Percentiles rank a stretch among this genome's conserved stretches.
These are phyloP conservation scores for Probaryconus sp. DNA, from an alignment of 1,140 invertebrate species.

Conservation along the genomic window DNA sequence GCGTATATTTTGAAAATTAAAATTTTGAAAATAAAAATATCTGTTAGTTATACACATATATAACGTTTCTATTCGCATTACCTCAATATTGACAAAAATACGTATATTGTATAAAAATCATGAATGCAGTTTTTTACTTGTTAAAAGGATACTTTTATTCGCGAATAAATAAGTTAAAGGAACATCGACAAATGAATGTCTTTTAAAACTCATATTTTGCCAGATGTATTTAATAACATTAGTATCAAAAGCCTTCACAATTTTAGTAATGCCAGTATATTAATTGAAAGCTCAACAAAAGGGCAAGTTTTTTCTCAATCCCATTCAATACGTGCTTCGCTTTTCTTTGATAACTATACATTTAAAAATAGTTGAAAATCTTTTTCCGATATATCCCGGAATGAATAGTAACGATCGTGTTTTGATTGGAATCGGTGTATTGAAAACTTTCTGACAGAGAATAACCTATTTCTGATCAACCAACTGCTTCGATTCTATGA, in stretches of 20 bases:
- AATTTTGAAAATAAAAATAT: no score
- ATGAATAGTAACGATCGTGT: constrained; percentile 60
- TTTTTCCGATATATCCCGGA: constrained; percentile 49
- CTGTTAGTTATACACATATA: no score
- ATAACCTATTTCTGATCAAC: constrained; percentile 59
- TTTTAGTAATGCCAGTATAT: constrained; percentile 45
- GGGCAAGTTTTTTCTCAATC: constrained; percentile 27
- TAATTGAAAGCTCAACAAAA: constrained; percentile 55
- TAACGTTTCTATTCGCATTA: no score
- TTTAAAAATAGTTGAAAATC: constrained; percentile 57
- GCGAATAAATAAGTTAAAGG: neutral
- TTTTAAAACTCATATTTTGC: constrained; percentile 10
- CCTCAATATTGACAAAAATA: no score
- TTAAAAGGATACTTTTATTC: no score
- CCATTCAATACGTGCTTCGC: constrained; percentile 26
- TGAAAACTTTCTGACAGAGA: constrained; percentile 59
- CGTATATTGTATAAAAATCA: no score
- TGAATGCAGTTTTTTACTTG: no score
- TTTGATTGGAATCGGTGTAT: constrained; percentile 62
- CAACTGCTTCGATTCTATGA: constrained; percentile 46
- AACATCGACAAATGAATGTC: neutral
- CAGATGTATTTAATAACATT: constrained; percentile 33
- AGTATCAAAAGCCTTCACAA: constrained; percentile 21
- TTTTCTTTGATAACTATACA: constrained; percentile 47
- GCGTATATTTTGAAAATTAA: no score